Base-by-base conservation (phyloP, 2,113 vertebrate species). In the Electrona antarctica region DNA sequence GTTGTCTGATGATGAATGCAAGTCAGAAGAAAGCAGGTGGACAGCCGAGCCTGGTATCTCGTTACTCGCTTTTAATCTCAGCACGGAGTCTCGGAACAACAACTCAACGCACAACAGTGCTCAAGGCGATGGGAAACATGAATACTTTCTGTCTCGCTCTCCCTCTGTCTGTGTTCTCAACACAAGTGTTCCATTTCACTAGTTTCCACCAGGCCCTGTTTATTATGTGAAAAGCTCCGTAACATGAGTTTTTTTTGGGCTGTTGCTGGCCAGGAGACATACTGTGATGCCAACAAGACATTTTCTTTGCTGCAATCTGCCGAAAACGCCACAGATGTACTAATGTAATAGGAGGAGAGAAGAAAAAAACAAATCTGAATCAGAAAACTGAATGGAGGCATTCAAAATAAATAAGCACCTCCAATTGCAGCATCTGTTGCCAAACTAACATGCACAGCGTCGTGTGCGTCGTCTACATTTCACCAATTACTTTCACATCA, bases 31-130 rank as follows among this genome's bases (percentile, higher is more conserved):
- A 74, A 85, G 86, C 87, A 91, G 87, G 89, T 92, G 91, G 89
- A 92, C 83, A 76, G 84, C 86, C 83, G 84, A 71, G 89, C 86
- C 89, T 90, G 91, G 89, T 90, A 87, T 85, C 87, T 83, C 65
- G 69, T 87, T 75, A 84, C 83, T 83, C 78, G 73, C 73, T 86
- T 93, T 93, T 93, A 86, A 91, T 93, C 92, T 85, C 92, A 92
- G 91, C 84, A 41, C 80, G 88, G 69, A 64, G 78, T 66, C 74
- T 66, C 61, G 51, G 76, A 81, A 77, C 81, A 81, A 78, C 81
- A 81, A 80, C 80, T 69, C 60, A 51, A 21, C 21, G 21, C 21
- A 21, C 21, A 21, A 74, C 58, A 71, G 80, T 76, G 81, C 91
- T 87, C 89, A 73, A 66, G 88, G 86, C 87, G 91, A 87, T 61